phyloP scores from a whole-genome alignment of 2,888 invertebrate genomes.

The Adineta ricciae region DNA sequence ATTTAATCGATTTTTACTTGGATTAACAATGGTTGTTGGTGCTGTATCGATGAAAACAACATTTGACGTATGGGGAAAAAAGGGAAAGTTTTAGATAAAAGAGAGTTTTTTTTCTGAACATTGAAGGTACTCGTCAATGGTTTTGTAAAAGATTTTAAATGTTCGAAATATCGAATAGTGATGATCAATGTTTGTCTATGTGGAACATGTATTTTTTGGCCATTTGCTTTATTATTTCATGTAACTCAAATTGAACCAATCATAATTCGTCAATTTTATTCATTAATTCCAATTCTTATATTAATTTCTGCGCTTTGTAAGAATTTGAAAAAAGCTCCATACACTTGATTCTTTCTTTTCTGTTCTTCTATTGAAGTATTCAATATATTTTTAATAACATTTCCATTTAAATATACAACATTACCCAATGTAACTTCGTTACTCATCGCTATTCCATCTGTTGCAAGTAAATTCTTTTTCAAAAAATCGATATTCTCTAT shows the following conservation, averaged over 20 bases:
- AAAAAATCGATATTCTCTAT: not conserved
- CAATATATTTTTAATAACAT: not conserved
- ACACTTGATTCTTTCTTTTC: not conserved
- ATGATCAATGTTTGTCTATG: constrained; percentile 6
- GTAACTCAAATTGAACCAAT: not conserved
- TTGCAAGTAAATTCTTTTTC: not conserved
- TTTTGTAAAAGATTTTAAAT: not conserved
- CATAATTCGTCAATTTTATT: not conserved
- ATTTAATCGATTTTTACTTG: constrained; percentile 3
- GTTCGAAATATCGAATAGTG: not conserved
- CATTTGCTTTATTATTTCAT: not conserved
- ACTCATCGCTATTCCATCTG: not conserved
- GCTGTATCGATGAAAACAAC: not conserved
- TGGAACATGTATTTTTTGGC: not conserved
- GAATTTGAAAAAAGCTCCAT: too few species aligned
- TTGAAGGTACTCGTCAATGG: not conserved
- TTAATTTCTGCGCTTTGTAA: not conserved
- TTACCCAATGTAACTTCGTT: not conserved
- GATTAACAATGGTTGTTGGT: not conserved
- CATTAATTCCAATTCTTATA: not conserved
- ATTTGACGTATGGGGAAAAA: not conserved
- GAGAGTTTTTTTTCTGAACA: not conserved
- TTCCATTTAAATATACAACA: not conserved
- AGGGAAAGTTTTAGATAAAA: too few species aligned
- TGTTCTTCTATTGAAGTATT: not conserved